phyloP scores from a whole-genome alignment of 2,888 invertebrate genomes.

The Cartodere bifasciata region DNA sequence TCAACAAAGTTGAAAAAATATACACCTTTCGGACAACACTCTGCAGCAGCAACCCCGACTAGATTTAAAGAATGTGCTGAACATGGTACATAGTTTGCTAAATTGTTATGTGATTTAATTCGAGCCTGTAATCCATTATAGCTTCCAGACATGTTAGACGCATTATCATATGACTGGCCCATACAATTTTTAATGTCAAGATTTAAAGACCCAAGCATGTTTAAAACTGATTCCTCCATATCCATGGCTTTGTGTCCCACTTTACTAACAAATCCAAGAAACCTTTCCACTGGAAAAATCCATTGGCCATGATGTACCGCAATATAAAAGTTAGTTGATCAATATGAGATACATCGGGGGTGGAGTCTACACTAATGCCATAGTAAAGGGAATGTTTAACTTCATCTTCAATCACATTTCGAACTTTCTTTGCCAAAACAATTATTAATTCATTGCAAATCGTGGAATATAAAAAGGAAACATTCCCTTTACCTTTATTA shows the following conservation, averaged over 20 bases:
- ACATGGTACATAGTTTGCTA: constrained; percentile 18
- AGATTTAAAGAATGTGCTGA: constrained; percentile 20
- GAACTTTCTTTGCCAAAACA: constrained; percentile 7
- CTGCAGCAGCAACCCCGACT: constrained; percentile 17
- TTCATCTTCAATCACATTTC: constrained; percentile 8
- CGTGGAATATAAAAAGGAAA: constrained; percentile 8
- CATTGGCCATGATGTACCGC: constrained; percentile 9
- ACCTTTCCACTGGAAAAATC: constrained; percentile 12
- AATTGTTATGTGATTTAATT: constrained; percentile 15
- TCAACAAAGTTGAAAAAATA: constrained; percentile 17
- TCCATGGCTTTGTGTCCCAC: constrained; percentile 15
- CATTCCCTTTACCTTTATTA: constrained; percentile 8
- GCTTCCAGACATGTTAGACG: constrained; percentile 16
- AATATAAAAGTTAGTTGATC: constrained; percentile 13
- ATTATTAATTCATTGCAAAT: constrained; percentile 13
- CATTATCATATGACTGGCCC: constrained; percentile 20
- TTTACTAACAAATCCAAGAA: constrained; percentile 16
- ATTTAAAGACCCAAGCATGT: too few species aligned
- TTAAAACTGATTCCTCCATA: constrained; percentile 12
- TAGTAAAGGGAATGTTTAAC: constrained; percentile 13
- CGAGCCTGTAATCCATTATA: constrained; percentile 17
- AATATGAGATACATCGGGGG: constrained; percentile 14
- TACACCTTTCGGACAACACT: constrained; percentile 17
- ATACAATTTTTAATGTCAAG: constrained; percentile 17
- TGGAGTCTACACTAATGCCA: constrained; percentile 13